Percentiles rank a stretch among this genome's conserved stretches.
These are phyloP conservation scores for Meleagris gallopavo DNA, from an alignment of 2,113 vertebrate genomes.

Conservation along the genomic window DNA sequence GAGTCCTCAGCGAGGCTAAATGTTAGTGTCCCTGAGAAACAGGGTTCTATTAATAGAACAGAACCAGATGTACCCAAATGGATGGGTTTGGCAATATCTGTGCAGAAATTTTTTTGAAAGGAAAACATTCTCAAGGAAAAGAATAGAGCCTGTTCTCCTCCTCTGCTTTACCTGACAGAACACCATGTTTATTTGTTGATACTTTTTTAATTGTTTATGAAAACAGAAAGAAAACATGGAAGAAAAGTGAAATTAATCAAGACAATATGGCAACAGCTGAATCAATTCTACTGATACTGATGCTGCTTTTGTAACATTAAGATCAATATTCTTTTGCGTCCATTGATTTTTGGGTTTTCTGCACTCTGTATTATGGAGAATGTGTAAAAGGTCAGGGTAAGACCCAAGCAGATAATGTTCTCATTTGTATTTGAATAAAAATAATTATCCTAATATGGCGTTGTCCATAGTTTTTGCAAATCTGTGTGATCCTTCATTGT, in stretches of 20 bases:
- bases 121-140: not conserved
- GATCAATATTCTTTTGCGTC: constrained; percentile 30
- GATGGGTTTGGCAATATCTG: constrained; percentile 24
- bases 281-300: constrained; percentile 33
- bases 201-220: constrained; percentile 1
- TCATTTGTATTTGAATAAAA: not conserved
- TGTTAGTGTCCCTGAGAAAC: constrained; percentile 38
- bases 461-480: not conserved
- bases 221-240: not conserved
- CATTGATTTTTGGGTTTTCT: constrained; percentile 21
- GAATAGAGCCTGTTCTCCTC: not conserved
- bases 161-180: not conserved
- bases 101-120: not conserved
- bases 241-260: not conserved
- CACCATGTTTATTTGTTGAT: not conserved
- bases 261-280: not conserved
- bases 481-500: not conserved
- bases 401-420: not conserved
- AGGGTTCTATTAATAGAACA: not conserved
- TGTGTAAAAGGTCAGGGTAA: not conserved
- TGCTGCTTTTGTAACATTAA: constrained; percentile 22
- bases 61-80: constrained; percentile 51
- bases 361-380: not conserved
- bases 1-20: constrained; percentile 31
- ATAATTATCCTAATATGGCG: not conserved